Evolutionary conservation across 2,113 vertebrate species (phyloP).

Genomic region (Chionis minor): DNA sequence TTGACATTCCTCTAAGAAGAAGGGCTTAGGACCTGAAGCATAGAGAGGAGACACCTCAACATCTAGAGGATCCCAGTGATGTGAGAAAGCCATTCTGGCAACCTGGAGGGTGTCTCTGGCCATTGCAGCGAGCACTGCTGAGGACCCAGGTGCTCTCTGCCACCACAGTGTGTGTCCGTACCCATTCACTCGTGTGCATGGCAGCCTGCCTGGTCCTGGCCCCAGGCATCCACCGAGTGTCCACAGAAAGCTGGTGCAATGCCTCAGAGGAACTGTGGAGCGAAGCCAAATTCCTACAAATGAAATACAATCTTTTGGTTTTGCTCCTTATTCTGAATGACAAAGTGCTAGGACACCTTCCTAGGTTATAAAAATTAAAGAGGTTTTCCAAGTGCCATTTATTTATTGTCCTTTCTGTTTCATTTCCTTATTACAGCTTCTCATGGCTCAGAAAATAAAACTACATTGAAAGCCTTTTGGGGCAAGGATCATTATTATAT

Average conservation of each 20-base stretch:
- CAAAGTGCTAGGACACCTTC: neutral
- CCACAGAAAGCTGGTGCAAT: neutral
- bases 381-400: neutral
- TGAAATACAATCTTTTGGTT: neutral
- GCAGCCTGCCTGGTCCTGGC: neutral
- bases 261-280: neutral
- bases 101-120: neutral
- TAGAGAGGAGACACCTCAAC: neutral
- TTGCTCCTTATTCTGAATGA: neutral
- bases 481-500: neutral
- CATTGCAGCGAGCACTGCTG: neutral
- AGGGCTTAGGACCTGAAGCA: neutral
- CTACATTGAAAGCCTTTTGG: slow-evolving; percentile 11
- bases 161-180: neutral
- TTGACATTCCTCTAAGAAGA: neutral
- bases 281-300: neutral
- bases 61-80: neutral
- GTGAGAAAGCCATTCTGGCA: neutral
- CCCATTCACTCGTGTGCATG: neutral
- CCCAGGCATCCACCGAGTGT: no score
- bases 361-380: slow-evolving; percentile 21
- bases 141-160: neutral
- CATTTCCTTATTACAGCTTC: slow-evolving; percentile 27
- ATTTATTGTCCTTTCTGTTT: slow-evolving; percentile 38
- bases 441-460: slow-evolving; percentile 26